Base-by-base conservation (phyloP, 64 coral and sea anemone species). In the Cladopsammia gracilis region DNA sequence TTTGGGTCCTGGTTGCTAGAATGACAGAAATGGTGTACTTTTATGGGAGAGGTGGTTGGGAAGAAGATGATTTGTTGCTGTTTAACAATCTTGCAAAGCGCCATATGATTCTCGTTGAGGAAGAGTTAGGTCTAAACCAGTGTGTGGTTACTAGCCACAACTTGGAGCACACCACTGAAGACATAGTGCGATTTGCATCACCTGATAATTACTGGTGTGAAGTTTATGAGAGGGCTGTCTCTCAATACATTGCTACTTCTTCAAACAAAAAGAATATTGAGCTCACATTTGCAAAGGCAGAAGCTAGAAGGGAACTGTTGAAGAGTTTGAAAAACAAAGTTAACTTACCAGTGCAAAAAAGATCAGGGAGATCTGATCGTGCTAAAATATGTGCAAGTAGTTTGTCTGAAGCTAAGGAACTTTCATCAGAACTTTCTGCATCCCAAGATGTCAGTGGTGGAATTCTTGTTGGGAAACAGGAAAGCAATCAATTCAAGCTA, bases 171-270 rank as follows among this genome's bases (percentile, higher is more conserved):
- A 50, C 51, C 10, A 47, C 20, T 82, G 77, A 80, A 80, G 77
- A 80, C 51, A 80, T 80, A 19, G 15, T 70, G 20, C 84, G 60
- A 1, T 86, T 86, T 70, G 48, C 83, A 5, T 44, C 24, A 20
- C 46, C 83, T 26, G 77, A 80, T 80, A 80, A 80, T n/a, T 80
- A 80, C 77, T 80, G 77, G 50, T 80, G 77, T 80, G 77, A 80
- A 47, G 77, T 80, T 80, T 80, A 80, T 80, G 77, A 80, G 77
- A 34, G 52, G 47, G 77, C 78, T 25, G 78, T 61, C 59, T 60
- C 56, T 18, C 46, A 82, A 6, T 61, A 60, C 25, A n/a, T n/a
- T n/a, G n/a, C n/a, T n/a, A n/a, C n/a, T n/a, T n/a, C n/a, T n/a
- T n/a, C n/a, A n/a, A n/a, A n/a, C n/a, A n/a, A n/a, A n/a, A n/a